Percentiles rank a stretch among this genome's conserved stretches.
Conservation (phyloP, 2,113 vertebrate genomes). For the Ceyx margarethae region DNA sequence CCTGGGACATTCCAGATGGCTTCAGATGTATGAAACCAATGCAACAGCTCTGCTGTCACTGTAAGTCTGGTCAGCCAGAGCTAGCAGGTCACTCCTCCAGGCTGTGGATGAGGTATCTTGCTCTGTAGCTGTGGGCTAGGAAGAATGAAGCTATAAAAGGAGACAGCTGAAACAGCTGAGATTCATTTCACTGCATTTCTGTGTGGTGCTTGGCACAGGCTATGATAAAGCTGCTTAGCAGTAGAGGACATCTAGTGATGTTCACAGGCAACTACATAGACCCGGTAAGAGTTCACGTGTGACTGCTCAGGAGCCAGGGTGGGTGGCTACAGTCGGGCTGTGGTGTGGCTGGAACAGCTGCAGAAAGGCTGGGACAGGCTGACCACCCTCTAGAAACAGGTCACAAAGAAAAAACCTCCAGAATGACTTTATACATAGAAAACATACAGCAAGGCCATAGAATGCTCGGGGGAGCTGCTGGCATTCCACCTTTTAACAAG, state of each 20-base stretch:
- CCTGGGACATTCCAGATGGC: neutral
- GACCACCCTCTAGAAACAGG: neutral
- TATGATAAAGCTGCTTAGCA: neutral
- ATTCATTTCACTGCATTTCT: neutral
- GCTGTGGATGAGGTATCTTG: neutral
- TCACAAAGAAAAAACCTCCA: neutral
- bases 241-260: slow-evolving; percentile 63
- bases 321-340: neutral
- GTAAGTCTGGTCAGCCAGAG: neutral
- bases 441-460: neutral
- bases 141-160: neutral
- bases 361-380: neutral
- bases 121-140: neutral
- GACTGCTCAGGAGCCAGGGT: neutral
- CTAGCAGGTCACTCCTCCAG: neutral
- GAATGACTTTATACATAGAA: neutral
- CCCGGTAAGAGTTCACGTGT: neutral
- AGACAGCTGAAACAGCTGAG: neutral
- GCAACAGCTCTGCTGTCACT: neutral
- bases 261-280: slow-evolving; percentile 31
- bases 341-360: neutral
- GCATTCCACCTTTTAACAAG: neutral
- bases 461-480: neutral
- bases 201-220: neutral
- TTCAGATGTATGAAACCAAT: neutral